phyloP scores from a whole-genome alignment of 2,888 invertebrate genomes.

The Geotrupes spiniger region DNA sequence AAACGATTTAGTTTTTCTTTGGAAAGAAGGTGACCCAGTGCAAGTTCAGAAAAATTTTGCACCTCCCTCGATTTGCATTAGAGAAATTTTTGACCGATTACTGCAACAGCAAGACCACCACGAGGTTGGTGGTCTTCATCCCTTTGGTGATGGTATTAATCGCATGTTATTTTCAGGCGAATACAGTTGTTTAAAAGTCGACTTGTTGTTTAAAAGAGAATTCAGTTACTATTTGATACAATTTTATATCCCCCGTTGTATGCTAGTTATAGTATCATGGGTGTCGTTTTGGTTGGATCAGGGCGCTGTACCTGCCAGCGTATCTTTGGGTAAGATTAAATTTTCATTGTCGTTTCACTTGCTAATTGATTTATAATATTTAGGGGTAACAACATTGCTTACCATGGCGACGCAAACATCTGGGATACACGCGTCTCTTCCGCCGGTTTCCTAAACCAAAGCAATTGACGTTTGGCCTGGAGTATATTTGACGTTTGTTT shows the following conservation, averaged over 20 bases:
- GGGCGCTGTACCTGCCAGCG: constrained; percentile 91
- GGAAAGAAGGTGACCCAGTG: constrained; percentile 94
- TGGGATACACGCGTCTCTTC: constrained; percentile 92
- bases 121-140: constrained; percentile 63
- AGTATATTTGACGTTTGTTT: constrained; percentile 96
- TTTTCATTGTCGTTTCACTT: too few relatives aligned
- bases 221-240: constrained; percentile 99
- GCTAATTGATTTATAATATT: too few relatives aligned
- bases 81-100: constrained; percentile 94
- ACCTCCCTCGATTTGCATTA: constrained; percentile 90
- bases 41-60: constrained; percentile 92
- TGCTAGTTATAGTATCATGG: constrained; percentile 97
- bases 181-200: constrained; percentile 97
- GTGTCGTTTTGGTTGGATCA: constrained; percentile 97
- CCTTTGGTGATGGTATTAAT: constrained; percentile 14
- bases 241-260: constrained; percentile 98
- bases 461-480: constrained; percentile 98
- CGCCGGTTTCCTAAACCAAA: constrained; percentile 97
- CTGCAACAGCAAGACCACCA: constrained; percentile 95
- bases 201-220: constrained; percentile 94
- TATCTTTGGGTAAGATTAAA: constrained; percentile 82
- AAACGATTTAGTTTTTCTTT: constrained; percentile 91
- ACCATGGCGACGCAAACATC: constrained; percentile 98
- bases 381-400: constrained; percentile 91
- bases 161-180: constrained; percentile 68